Conservation (phyloP, 2,797 vertebrate species). For the Aplochiton taeniatus region DNA sequence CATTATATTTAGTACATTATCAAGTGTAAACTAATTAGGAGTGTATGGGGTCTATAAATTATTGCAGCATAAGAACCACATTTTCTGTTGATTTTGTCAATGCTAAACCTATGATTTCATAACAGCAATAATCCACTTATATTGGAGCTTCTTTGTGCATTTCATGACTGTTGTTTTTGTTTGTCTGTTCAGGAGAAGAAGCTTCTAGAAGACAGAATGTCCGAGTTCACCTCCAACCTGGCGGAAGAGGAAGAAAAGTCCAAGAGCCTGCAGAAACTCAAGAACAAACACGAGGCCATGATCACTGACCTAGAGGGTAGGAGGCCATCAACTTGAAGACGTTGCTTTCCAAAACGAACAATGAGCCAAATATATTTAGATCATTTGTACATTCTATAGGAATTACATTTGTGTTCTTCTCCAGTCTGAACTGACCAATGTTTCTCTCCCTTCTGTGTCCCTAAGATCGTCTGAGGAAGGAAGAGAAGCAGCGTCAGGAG, state of each 20-base stretch:
- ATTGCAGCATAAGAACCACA: too few relatives aligned
- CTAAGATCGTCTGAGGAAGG: conserved; percentile 89
- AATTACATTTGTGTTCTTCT: background rate
- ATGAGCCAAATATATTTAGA: too few relatives aligned
- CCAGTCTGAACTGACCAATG: background rate
- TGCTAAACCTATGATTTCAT: too few relatives aligned
- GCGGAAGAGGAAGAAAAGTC: conserved; percentile 96
- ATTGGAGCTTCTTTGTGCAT: too few relatives aligned
- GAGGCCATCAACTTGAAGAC: conserved; percentile 1
- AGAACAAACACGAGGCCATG: conserved; percentile 97
- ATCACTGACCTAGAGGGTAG: conserved; percentile 92
- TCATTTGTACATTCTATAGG: background rate
- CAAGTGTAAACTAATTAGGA: background rate
- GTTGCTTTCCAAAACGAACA: too few relatives aligned
- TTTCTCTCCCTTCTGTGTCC: background rate
- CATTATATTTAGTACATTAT: background rate
- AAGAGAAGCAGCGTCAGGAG: conserved; percentile 92
- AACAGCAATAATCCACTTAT: too few relatives aligned
- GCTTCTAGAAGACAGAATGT: conserved; percentile 86
- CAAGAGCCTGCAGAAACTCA: conserved; percentile 93
- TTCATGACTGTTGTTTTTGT: background rate
- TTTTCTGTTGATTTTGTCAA: too few relatives aligned
- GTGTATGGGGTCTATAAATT: too few relatives aligned
- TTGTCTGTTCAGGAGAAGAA: conserved; percentile 86
- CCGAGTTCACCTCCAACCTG: conserved; percentile 89